These are phyloP conservation scores for Gymnarchus niloticus DNA, from an alignment of 2,113 vertebrate genomes.

Conservation along the genomic window DNA sequence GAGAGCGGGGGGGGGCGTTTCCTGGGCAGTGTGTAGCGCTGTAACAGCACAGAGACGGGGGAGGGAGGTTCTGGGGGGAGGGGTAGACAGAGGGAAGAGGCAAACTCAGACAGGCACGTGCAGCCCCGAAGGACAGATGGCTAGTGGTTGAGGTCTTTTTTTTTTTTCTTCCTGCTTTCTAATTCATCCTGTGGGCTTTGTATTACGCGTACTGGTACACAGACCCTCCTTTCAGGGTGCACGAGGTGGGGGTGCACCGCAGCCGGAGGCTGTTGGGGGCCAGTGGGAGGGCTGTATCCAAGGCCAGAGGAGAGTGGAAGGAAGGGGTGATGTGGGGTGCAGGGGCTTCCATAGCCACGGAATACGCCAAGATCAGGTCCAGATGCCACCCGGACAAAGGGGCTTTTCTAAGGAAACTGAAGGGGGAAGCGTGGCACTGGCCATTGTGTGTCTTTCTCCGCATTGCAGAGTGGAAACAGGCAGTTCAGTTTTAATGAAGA, in stretches of 20 bases:
- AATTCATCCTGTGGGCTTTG: conserved; percentile 54
- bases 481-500: conserved; percentile 64
- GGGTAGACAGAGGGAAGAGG: conserved; percentile 32
- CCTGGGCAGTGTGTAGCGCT: conserved; percentile 9
- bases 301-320: conserved; percentile 36
- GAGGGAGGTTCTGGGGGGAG: conserved; percentile 52
- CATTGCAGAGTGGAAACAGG: conserved; percentile 67
- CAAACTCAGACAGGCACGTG: conserved; percentile 38
- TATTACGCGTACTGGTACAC: conserved; percentile 17
- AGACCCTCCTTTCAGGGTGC: conserved; percentile 7
- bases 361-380: conserved; percentile 67
- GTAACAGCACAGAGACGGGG: conserved; percentile 30
- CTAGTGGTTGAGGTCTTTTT: conserved; percentile 39
- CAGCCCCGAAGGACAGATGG: conserved; percentile 69
- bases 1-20: conserved; percentile 6
- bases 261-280: conserved; percentile 50
- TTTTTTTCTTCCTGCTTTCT: conserved; percentile 55
- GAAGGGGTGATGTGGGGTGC: neutral
- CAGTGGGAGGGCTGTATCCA: conserved; percentile 36
- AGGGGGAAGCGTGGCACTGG: conserved; percentile 66
- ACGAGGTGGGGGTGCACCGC: conserved; percentile 30
- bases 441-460: conserved; percentile 63
- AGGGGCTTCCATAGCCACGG: conserved; percentile 62
- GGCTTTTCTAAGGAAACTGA: conserved; percentile 55
- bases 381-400: conserved; percentile 77